Evolutionary conservation across 2,888 invertebrate genomes (phyloP).

Genomic region (Dryomyza anilis): DNA sequence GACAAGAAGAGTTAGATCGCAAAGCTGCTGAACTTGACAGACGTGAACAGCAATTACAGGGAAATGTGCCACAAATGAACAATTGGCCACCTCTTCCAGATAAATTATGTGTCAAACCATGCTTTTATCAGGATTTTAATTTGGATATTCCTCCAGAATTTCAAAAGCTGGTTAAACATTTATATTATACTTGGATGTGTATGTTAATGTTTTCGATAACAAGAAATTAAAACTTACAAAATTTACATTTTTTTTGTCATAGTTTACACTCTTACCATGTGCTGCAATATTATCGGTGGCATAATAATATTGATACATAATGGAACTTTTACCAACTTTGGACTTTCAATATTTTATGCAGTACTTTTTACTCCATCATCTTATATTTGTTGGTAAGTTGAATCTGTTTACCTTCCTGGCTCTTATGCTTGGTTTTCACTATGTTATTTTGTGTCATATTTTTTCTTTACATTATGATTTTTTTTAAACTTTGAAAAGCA

Average conservation of each 20-base stretch:
- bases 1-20: conserved; percentile 88
- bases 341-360: conserved; percentile 86
- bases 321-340: conserved; percentile 74
- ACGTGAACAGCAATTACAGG: conserved; percentile 83
- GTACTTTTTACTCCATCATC: conserved; percentile 94
- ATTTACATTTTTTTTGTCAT: conserved; percentile 49
- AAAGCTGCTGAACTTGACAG: conserved; percentile 89
- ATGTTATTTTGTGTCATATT: too few species aligned
- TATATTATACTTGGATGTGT: conserved; percentile 98
- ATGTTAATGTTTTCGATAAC: conserved; percentile 62
- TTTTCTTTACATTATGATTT: too few species aligned
- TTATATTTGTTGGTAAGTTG: conserved; percentile 86
- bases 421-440: too few species aligned
- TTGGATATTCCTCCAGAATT: conserved; percentile 98
- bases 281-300: conserved; percentile 85
- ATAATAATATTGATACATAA: conserved; percentile 74
- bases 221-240: not conserved
- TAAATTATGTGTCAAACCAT: conserved; percentile 92
- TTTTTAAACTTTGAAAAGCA: too few species aligned
- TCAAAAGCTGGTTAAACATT: conserved; percentile 91
- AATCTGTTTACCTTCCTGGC: too few species aligned
- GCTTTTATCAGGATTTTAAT: conserved; percentile 99
- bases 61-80: conserved; percentile 75
- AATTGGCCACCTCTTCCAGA: conserved; percentile 99
- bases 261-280: conserved; percentile 88